Evolutionary conservation across 2,113 vertebrate species (phyloP).

Genomic region (Antechinus stuartii): DNA sequence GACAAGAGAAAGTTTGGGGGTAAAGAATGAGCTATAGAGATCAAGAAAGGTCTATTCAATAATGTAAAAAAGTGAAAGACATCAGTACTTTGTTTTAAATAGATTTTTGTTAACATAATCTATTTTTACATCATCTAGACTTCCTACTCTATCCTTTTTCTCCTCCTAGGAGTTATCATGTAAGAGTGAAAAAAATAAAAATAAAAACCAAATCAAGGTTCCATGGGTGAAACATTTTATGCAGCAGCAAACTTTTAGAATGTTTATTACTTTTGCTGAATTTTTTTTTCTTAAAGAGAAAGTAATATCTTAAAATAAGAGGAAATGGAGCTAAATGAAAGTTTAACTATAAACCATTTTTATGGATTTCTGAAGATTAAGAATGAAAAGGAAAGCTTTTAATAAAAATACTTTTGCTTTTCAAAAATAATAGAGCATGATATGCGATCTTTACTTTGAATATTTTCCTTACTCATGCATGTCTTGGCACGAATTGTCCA

Average conservation of each 20-base stretch:
- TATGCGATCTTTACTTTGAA: background rate
- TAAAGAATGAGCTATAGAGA: background rate
- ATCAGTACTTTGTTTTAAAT: background rate
- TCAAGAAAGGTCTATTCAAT: background rate
- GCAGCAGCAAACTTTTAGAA: background rate
- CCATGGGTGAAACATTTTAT: background rate
- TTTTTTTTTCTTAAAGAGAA: background rate
- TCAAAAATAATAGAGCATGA: background rate
- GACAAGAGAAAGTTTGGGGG: background rate
- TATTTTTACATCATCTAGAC: background rate
- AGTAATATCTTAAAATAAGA: background rate
- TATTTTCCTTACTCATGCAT: background rate
- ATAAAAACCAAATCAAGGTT: background rate
- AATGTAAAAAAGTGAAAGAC: background rate
- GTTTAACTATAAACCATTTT: conserved; percentile 25
- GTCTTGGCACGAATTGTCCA: background rate
- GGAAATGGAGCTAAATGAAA: conserved; percentile 14
- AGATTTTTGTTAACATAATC: background rate
- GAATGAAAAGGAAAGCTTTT: background rate
- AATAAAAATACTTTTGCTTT: conserved; percentile 16
- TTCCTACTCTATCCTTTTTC: background rate
- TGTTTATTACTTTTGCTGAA: background rate
- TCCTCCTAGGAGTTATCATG: background rate
- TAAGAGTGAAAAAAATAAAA: background rate
- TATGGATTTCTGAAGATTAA: conserved; percentile 17